Conservation (phyloP, 2,797 vertebrate genomes). For the Vespertilio murinus region DNA sequence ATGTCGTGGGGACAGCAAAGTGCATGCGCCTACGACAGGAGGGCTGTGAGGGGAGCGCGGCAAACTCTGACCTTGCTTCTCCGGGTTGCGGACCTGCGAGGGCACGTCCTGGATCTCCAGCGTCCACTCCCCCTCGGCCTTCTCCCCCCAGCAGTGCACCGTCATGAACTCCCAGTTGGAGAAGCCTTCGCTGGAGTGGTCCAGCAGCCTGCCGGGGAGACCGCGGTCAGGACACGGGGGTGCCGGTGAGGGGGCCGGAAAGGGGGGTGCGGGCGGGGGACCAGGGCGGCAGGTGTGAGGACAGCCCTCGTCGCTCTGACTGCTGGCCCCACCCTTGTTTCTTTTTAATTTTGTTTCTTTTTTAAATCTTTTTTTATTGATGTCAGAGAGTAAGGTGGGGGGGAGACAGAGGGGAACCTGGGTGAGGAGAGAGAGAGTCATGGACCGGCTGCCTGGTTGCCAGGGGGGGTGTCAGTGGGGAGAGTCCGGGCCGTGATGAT, state of each 20-base stretch:
- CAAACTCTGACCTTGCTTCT: constrained; percentile 88
- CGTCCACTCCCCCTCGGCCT: constrained; percentile 91
- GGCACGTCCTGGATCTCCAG: constrained; percentile 91
- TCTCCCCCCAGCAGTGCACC: constrained; percentile 95
- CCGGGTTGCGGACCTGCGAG: constrained; percentile 89
- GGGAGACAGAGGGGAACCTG: no score
- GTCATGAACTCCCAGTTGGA: constrained; percentile 98
- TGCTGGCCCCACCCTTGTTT: background rate
- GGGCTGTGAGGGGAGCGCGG: background rate
- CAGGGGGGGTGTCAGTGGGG: rapidly evolving
- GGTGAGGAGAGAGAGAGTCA: no score
- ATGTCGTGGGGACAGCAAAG: background rate
- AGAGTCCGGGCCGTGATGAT: background rate
- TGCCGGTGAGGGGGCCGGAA: background rate
- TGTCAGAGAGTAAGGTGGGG: no score
- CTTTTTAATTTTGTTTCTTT: no score
- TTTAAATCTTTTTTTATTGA: no score
- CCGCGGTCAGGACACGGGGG: background rate
- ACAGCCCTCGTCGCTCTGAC: background rate
- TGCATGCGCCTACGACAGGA: background rate
- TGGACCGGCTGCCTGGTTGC: background rate
- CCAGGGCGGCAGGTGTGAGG: background rate
- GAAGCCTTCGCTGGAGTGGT: constrained; percentile 93
- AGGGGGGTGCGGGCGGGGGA: no score
- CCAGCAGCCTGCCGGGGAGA: constrained; percentile 86